Evolutionary conservation across 2,888 invertebrate species (phyloP).

Genomic region (Lycia hirtaria): DNA sequence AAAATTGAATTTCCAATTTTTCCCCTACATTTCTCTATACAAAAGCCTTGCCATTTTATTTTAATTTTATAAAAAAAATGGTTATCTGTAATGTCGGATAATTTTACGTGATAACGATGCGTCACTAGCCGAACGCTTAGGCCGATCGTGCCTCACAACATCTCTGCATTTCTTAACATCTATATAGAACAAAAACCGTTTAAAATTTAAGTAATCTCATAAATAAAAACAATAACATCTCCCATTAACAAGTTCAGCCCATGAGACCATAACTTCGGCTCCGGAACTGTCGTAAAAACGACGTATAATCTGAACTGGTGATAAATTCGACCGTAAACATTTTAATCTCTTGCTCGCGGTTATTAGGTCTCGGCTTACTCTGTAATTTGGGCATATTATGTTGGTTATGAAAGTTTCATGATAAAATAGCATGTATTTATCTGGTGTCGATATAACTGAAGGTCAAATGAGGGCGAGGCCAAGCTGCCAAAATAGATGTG

Average conservation of each 20-base stretch:
- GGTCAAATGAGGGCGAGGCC: no score
- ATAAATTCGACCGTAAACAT: constrained; percentile 32
- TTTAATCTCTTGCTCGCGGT: constrained; percentile 25
- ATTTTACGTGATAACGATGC: no score
- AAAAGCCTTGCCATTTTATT: no score
- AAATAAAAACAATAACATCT: constrained; percentile 11
- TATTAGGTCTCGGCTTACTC: constrained; percentile 9
- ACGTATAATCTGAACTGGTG: constrained; percentile 28
- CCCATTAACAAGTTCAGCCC: constrained; percentile 22
- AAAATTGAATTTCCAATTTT: no score
- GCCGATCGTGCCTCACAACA: no score
- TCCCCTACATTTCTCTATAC: no score
- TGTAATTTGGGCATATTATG: constrained; percentile 17
- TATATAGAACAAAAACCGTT: no score
- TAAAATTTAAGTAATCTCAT: background rate
- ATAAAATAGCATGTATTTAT: background rate
- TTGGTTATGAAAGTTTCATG: constrained; percentile 12
- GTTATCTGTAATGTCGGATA: no score
- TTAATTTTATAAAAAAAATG: no score
- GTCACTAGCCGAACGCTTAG: no score
- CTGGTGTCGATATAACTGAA: background rate
- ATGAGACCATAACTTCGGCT: constrained; percentile 29
- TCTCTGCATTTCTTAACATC: no score
- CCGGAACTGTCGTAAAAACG: constrained; percentile 28
- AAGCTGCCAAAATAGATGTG: no score